phyloP scores from a whole-genome alignment of 1,140 invertebrate genomes.

The Meteorus sp. region DNA sequence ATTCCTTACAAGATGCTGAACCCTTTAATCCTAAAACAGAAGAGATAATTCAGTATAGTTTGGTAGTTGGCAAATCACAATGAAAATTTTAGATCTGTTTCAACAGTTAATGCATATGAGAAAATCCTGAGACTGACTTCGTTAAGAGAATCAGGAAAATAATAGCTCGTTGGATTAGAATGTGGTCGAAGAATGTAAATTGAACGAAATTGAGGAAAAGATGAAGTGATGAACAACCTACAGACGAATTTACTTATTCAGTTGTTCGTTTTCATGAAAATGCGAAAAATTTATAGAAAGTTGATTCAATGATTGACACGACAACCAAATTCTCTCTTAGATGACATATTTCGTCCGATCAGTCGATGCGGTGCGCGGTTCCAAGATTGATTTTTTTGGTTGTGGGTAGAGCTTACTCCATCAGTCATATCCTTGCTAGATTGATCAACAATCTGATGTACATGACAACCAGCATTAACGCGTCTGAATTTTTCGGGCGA shows the following conservation, averaged over 20 bases:
- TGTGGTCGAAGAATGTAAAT: constrained; percentile 16
- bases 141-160: constrained; percentile 36
- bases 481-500: neutral
- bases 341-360: too few species aligned
- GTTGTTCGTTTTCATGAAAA: too few species aligned
- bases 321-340: too few species aligned
- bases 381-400: neutral
- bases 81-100: constrained; percentile 37
- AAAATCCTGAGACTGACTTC: constrained; percentile 30
- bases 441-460: constrained; percentile 15
- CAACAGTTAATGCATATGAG: constrained; percentile 47
- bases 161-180: constrained; percentile 43
- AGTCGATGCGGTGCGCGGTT: too few species aligned
- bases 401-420: neutral
- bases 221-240: too few species aligned
- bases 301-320: too few species aligned
- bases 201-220: too few species aligned
- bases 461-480: constrained; percentile 1
- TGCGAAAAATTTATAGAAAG: too few species aligned
- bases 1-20: constrained; percentile 53
- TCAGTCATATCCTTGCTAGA: constrained; percentile 33
- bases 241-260: too few species aligned
- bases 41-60: constrained; percentile 30
- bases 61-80: constrained; percentile 7
- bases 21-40: constrained; percentile 50